Percentiles rank a stretch among this genome's conserved stretches.
These are phyloP conservation scores for Syngnathus acus DNA, from an alignment of 2,797 vertebrate genomes.

Conservation along the genomic window DNA sequence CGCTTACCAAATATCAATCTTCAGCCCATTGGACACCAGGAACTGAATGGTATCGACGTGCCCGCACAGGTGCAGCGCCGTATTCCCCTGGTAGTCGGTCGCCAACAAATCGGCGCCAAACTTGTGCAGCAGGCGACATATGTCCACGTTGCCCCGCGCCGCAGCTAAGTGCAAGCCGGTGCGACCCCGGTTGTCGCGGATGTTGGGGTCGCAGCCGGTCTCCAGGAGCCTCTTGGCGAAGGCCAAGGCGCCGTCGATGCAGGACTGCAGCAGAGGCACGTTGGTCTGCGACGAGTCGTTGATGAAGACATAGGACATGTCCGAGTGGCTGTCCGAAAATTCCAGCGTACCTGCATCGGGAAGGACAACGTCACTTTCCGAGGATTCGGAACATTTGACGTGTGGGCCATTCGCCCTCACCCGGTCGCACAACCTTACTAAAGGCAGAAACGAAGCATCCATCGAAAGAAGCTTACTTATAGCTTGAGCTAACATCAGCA, in stretches of 20 bases:
- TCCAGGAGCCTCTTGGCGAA: slow-evolving; percentile 90
- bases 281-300: slow-evolving; percentile 92
- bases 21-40: slow-evolving; percentile 96
- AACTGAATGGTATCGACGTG: slow-evolving; percentile 98
- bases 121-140: slow-evolving; percentile 94
- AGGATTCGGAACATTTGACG: neutral
- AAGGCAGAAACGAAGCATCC: neutral
- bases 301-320: slow-evolving; percentile 98
- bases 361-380: neutral
- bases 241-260: slow-evolving; percentile 91
- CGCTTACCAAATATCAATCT: slow-evolving; percentile 96
- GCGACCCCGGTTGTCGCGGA: slow-evolving; percentile 88
- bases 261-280: slow-evolving; percentile 92
- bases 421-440: no score
- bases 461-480: slow-evolving; percentile 7
- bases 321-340: slow-evolving; percentile 67
- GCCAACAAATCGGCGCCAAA: slow-evolving; percentile 92
- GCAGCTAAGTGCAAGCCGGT: slow-evolving; percentile 93
- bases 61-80: slow-evolving; percentile 91
- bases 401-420: no score
- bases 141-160: slow-evolving; percentile 91
- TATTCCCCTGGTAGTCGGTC: slow-evolving; percentile 96
- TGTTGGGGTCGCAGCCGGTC: slow-evolving; percentile 94
- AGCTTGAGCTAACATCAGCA: slow-evolving; percentile 18
- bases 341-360: slow-evolving; percentile 66